A percentile compares a stretch with the other conserved stretches of the same genome.
phyloP scores from a whole-genome alignment of 1,140 invertebrate genomes.

The Neuroterus valhalla region DNA sequence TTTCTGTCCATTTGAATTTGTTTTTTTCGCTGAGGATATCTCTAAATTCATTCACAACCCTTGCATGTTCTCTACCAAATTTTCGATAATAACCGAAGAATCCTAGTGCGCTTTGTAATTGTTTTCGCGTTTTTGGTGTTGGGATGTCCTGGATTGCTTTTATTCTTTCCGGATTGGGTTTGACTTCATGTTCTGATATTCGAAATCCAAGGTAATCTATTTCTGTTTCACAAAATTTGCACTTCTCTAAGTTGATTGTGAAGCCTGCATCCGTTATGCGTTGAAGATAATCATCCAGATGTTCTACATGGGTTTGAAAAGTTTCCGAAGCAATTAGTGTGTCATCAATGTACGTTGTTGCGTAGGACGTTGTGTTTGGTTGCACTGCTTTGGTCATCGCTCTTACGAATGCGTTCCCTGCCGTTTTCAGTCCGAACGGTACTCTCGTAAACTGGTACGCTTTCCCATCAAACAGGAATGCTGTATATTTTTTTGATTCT shows the following conservation, averaged over 20 bases:
- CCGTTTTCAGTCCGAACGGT: conserved; percentile 61
- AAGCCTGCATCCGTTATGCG: conserved; percentile 43
- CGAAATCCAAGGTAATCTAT: conserved; percentile 50
- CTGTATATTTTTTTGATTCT: conserved; percentile 57
- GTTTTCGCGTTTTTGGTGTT: neutral
- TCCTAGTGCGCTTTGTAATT: conserved; percentile 48
- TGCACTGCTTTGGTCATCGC: conserved; percentile 33
- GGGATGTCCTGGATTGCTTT: neutral
- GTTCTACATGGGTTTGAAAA: no score
- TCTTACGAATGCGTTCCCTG: conserved; percentile 57
- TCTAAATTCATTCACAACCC: neutral
- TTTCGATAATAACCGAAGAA: conserved; percentile 60
- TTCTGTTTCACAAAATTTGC: conserved; percentile 36
- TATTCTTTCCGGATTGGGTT: neutral
- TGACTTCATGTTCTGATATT: conserved; percentile 48
- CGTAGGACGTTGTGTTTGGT: conserved; percentile 31
- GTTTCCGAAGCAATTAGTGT: conserved; percentile 42
- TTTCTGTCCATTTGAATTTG: neutral
- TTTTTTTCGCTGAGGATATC: neutral
- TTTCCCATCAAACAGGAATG: conserved; percentile 55
- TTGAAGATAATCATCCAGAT: conserved; percentile 40
- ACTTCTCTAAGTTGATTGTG: conserved; percentile 49
- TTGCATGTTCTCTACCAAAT: neutral
- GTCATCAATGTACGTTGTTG: conserved; percentile 49
- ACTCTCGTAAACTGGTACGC: conserved; percentile 56